These are phyloP conservation scores for Linurgus olivaceus DNA, from an alignment of 2,797 vertebrate genomes.

Conservation along the genomic window DNA sequence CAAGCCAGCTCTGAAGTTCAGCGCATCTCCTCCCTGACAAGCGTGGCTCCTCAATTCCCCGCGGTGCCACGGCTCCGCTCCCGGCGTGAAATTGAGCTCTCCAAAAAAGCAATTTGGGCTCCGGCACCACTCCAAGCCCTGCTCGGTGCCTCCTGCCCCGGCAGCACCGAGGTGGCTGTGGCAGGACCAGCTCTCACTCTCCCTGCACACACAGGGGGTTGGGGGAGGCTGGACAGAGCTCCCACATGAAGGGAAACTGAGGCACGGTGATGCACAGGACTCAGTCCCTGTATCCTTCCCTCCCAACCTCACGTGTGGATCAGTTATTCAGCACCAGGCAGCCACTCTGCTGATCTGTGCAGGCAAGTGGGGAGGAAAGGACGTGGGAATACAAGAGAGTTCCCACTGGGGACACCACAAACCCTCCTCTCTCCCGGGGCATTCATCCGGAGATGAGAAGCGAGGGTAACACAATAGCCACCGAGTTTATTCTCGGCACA, in stretches of 20 bases:
- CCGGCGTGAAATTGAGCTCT: slow-evolving; percentile 63
- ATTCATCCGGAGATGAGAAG: neutral
- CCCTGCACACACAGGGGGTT: fast-evolving
- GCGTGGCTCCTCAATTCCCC: slow-evolving; percentile 61
- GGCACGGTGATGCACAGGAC: neutral
- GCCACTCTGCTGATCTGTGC: fast-evolving
- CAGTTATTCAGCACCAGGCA: fast-evolving
- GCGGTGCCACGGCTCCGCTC: neutral
- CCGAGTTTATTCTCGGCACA: neutral
- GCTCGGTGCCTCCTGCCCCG: fast-evolving
- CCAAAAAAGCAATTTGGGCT: slow-evolving; percentile 58
- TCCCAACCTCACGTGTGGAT: fast-evolving
- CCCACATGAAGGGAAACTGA: fast-evolving
- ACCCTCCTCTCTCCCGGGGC: fast-evolving
- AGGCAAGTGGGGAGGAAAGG: fast-evolving
- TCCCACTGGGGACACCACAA: neutral
- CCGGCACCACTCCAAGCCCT: neutral
- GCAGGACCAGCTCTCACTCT: neutral
- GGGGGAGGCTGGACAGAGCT: fast-evolving
- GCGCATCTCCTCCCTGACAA: slow-evolving; percentile 70
- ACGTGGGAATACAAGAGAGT: neutral
- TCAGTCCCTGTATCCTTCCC: fast-evolving
- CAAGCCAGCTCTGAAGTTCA: slow-evolving; percentile 29
- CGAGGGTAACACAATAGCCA: neutral
- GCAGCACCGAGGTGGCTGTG: fast-evolving